Conservation (phyloP, 1,140 invertebrate species). For the Whitmania pigra region DNA sequence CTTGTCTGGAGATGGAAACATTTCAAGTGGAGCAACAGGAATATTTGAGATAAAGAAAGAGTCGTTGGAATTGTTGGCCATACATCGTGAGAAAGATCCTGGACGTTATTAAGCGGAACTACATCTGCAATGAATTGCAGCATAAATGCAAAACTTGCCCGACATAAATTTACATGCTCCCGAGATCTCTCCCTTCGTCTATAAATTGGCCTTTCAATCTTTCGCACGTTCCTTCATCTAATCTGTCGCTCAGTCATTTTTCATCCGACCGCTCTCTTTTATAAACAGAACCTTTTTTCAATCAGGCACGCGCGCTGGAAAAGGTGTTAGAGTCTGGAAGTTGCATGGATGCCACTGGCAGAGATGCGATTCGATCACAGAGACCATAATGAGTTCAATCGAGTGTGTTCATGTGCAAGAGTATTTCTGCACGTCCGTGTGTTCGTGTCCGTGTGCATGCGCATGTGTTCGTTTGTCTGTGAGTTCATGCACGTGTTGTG, state of each 20-base stretch:
- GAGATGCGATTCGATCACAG: background rate
- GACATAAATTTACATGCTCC: no score
- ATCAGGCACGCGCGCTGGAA: no score
- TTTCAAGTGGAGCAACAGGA: no score
- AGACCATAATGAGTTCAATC: background rate
- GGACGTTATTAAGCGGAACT: no score
- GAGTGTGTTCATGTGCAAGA: background rate
- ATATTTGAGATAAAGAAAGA: no score
- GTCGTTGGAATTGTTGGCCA: no score
- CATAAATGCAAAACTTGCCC: no score
- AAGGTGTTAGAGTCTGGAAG: no score
- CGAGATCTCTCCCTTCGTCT: background rate
- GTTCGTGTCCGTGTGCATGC: background rate
- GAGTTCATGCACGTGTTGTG: background rate
- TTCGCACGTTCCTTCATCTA: conserved; percentile 9
- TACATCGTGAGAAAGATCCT: no score
- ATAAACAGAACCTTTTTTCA: no score
- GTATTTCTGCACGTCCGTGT: background rate
- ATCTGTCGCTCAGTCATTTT: conserved; percentile 12
- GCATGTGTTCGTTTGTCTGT: background rate
- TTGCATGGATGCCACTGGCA: no score
- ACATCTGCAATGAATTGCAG: no score
- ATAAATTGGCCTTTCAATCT: conserved; percentile 13
- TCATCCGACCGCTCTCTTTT: background rate
- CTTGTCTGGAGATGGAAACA: conserved; percentile 1